Evolutionary conservation across 2,113 vertebrate genomes (phyloP).

Genomic region (Corythornis vintsioides): DNA sequence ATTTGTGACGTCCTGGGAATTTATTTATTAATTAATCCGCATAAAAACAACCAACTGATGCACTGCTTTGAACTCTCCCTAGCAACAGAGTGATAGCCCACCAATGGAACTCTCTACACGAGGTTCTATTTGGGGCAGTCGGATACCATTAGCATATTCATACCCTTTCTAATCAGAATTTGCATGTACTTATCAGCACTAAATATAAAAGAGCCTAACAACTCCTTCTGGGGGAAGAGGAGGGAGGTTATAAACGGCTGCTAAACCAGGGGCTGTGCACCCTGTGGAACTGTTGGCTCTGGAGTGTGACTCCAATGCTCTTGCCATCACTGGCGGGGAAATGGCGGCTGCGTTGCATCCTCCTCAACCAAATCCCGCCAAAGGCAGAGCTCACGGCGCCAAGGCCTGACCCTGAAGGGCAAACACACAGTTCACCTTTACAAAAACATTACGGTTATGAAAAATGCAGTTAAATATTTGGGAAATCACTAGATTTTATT

Average conservation of each 20-base stretch:
- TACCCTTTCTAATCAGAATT: background rate
- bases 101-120: background rate
- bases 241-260: background rate
- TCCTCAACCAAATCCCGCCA: background rate
- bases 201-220: background rate
- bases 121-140: background rate
- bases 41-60: background rate
- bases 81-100: background rate
- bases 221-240: background rate
- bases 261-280: background rate
- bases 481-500: no score
- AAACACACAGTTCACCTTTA: background rate
- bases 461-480: background rate
- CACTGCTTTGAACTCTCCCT: background rate
- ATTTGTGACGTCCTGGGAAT: background rate
- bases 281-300: background rate
- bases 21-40: background rate
- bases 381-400: background rate
- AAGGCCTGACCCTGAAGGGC: background rate
- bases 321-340: background rate
- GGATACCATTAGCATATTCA: background rate
- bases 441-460: fast-evolving
- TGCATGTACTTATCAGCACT: background rate
- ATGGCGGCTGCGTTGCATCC: fast-evolving
- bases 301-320: background rate